These are phyloP conservation scores for Limnephilus auricula DNA, from an alignment of 2,888 invertebrate genomes.

Conservation along the genomic window DNA sequence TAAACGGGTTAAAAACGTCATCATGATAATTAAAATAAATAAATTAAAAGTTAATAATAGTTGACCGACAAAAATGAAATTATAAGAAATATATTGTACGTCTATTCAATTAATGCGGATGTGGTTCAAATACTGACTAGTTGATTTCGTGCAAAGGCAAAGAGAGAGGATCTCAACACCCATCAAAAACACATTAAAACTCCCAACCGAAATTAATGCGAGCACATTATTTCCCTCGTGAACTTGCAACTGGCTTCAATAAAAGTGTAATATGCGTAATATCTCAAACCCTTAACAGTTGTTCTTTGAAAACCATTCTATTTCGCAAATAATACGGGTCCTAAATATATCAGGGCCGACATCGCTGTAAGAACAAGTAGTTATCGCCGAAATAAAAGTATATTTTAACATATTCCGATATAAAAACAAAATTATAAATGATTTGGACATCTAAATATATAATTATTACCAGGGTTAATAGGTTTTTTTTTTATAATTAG, in stretches of 20 bases:
- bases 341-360: background rate
- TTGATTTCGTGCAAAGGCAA: background rate
- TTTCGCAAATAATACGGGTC: background rate
- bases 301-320: background rate
- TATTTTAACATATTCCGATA: background rate
- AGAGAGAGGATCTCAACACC: background rate
- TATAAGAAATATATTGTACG: background rate
- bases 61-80: no score
- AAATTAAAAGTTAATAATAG: no score
- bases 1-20: no score
- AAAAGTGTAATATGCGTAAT: background rate
- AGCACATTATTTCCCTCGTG: background rate
- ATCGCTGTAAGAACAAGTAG: background rate
- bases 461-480: no score
- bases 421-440: no score
- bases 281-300: background rate
- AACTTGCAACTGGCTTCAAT: background rate
- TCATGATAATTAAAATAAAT: no score
- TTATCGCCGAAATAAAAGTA: background rate
- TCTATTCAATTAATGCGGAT: background rate
- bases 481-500: no score
- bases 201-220: background rate
- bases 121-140: background rate
- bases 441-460: no score
- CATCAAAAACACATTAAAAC: constrained; percentile 2